Base-by-base conservation (phyloP, 2,888 invertebrate genomes). In the Folsomia candida region DNA sequence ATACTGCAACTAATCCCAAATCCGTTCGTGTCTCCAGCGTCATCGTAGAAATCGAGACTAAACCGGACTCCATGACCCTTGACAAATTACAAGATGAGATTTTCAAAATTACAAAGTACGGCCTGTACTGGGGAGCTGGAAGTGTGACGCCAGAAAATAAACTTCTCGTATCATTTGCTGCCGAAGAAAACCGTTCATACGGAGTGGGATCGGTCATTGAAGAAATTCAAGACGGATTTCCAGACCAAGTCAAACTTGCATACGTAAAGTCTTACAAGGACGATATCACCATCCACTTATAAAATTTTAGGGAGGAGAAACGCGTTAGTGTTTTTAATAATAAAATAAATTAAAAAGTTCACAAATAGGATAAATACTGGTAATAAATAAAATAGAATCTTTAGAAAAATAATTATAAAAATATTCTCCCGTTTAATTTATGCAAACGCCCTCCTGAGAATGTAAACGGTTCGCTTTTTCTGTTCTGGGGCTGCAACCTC, bases 151-250 rank as follows among this genome's bases (percentile, higher is more conserved):
- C 67, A 20, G 47, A 51, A n/a, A 67, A 68, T 28, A 64, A 68
- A n/a, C 61, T 73, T n/a, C 47, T 62, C 37, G 58, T 73, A 60
- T 70, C 73, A 1, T 73, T 73, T 54, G 62, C 70, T 60, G 73
- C 73, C 2, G 73, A 73, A 25, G 60, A 51, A n/a, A 47, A 68
- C 11, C 54, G 73, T 22, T 68, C 73, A 2, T 73, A 73, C 51
- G 73, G 73, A 1, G 73, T 73, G n/a, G 73, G 73, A 6, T 68
- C 73, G 3, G 68, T 73, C 22, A 70, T 73, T 18, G 73, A 73
- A 61, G 63, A 66, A 2, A 70, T 73, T 20, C 51, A 68, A 22
- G 73, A 73, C 28, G n/a, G n/a, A n/a, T 51, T 73, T 22, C 68
- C 67, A 24, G 51, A 68, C n/a, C 28, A 25, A 28, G 73, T 73